Conservation (phyloP, 2,797 vertebrate species). For the Prionace glauca region DNA sequence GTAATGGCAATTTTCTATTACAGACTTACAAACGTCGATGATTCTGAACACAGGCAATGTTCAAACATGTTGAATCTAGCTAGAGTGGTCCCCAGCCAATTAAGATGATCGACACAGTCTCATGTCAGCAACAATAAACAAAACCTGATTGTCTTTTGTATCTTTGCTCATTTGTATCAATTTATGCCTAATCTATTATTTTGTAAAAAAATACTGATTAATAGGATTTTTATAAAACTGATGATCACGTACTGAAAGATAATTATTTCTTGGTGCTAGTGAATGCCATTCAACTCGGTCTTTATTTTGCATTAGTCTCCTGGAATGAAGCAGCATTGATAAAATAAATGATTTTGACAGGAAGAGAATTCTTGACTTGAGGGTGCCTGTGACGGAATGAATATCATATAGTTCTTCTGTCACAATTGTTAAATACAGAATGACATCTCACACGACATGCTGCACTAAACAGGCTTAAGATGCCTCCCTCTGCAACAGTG, state of each 20-base stretch:
- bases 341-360: slow-evolving; percentile 57
- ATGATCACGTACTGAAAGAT: background rate
- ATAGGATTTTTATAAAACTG: background rate
- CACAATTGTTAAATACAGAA: slow-evolving; percentile 48
- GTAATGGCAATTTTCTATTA: slow-evolving; percentile 54
- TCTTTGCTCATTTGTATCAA: background rate
- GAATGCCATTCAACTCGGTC: slow-evolving; percentile 41
- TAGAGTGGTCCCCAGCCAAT: slow-evolving; percentile 51
- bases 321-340: slow-evolving; percentile 52
- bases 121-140: background rate
- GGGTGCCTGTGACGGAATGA: slow-evolving; percentile 47
- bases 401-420: slow-evolving; percentile 48
- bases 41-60: slow-evolving; percentile 51
- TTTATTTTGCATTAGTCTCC: slow-evolving; percentile 41
- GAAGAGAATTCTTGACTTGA: slow-evolving; percentile 50
- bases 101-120: slow-evolving; percentile 46
- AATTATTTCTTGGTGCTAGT: slow-evolving; percentile 26
- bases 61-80: slow-evolving; percentile 53
- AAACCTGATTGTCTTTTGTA: slow-evolving; percentile 19
- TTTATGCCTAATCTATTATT: background rate
- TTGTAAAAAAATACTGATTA: background rate
- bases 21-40: slow-evolving; percentile 52
- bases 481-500: background rate
- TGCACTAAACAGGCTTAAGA: slow-evolving; percentile 26
- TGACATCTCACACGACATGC: slow-evolving; percentile 45